These are phyloP conservation scores for Beris morrisii DNA, from an alignment of 2,888 invertebrate genomes.

Conservation along the genomic window DNA sequence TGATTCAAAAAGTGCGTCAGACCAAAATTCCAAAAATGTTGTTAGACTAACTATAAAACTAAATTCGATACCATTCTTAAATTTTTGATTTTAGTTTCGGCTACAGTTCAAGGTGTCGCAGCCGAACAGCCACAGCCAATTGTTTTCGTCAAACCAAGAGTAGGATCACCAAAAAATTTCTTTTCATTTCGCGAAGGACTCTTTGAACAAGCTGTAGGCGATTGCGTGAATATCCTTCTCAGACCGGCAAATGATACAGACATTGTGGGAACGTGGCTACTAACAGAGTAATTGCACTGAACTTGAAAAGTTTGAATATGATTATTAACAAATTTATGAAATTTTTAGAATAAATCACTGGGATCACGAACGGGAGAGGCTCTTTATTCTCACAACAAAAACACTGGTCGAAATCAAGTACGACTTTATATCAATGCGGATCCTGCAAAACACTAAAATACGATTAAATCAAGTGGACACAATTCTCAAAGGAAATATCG, in stretches of 20 bases:
- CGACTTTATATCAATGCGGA: constrained; percentile 80
- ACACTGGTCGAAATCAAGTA: constrained; percentile 76
- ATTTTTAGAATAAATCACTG: constrained; percentile 76
- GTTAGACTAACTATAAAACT: no score
- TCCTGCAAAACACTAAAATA: constrained; percentile 71
- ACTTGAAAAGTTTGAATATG: not conserved
- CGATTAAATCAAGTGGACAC: constrained; percentile 70
- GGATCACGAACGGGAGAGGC: constrained; percentile 83
- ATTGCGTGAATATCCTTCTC: constrained; percentile 67
- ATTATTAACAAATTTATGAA: not conserved
- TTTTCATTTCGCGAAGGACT: constrained; percentile 75
- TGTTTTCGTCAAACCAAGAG: constrained; percentile 27
- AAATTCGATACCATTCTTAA: no score
- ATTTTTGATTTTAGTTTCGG: constrained; percentile 2
- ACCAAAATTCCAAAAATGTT: no score
- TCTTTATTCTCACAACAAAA: constrained; percentile 73
- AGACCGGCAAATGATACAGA: constrained; percentile 70
- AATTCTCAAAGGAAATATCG: constrained; percentile 73
- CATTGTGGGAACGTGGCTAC: constrained; percentile 73
- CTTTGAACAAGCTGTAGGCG: constrained; percentile 71
- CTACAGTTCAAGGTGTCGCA: not conserved
- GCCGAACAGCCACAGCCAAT: constrained; percentile 11
- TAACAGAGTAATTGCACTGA: constrained; percentile 71
- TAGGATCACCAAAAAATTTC: constrained; percentile 52
- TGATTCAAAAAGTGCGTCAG: no score